Conservation (phyloP, 2,888 invertebrate species). For the Phaedon cochleariae region DNA sequence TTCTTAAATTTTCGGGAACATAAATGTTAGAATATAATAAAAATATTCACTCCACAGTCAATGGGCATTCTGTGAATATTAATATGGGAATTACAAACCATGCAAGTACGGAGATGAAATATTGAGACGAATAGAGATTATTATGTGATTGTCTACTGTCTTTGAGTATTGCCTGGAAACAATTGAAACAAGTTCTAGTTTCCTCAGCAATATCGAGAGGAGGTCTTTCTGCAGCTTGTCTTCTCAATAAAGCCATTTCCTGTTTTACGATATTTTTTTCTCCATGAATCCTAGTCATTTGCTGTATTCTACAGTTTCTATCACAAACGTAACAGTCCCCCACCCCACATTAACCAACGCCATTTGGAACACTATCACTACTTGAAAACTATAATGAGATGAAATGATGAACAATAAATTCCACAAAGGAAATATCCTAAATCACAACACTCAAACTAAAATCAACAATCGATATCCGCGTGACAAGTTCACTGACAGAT, state of each 20-base stretch:
- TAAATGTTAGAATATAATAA: slow-evolving; percentile 2
- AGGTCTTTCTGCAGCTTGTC: slow-evolving; percentile 11
- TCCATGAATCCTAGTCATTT: slow-evolving; percentile 6
- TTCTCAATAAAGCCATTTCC: not conserved
- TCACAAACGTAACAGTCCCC: not conserved
- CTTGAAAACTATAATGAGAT: slow-evolving; percentile 1
- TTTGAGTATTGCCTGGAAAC: not conserved
- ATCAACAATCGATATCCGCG: not conserved
- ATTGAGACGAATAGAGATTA: slow-evolving; percentile 2
- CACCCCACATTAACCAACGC: not conserved
- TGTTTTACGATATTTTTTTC: slow-evolving; percentile 1
- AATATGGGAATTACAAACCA: slow-evolving; percentile 8
- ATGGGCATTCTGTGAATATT: slow-evolving; percentile 7
- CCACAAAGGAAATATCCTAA: slow-evolving; percentile 4
- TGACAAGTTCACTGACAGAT: too few species aligned
- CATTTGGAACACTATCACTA: not conserved
- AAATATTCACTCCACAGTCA: slow-evolving; percentile 6
- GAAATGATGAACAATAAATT: slow-evolving; percentile 6
- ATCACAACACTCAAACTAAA: too few species aligned
- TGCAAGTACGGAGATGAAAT: slow-evolving; percentile 8
- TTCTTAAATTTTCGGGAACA: not conserved
- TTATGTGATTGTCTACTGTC: not conserved
- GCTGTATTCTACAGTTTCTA: slow-evolving; percentile 7
- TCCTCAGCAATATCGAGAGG: not conserved
- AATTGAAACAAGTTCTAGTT: not conserved